These are phyloP conservation scores for Melanophora roralis DNA, from an alignment of 2,888 invertebrate species.

Conservation along the genomic window DNA sequence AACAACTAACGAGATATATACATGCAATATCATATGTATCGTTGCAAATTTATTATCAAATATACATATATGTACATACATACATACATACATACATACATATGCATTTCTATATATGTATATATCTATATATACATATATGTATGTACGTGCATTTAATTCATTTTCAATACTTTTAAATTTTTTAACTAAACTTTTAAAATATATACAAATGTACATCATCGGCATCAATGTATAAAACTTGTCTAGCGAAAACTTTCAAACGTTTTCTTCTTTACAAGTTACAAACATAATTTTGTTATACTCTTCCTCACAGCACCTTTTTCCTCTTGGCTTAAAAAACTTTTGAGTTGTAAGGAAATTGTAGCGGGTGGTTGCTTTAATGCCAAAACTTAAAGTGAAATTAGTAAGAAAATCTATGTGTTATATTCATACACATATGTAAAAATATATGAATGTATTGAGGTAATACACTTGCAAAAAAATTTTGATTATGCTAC, in stretches of 20 bases:
- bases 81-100: too few species aligned
- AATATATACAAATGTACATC: background rate
- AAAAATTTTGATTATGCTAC: constrained; percentile 29
- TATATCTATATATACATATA: too few species aligned
- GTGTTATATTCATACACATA: constrained; percentile 2
- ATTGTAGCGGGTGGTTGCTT: constrained; percentile 11
- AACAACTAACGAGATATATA: constrained; percentile 70
- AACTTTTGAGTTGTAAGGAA: constrained; percentile 6
- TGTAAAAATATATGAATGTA: constrained; percentile 16
- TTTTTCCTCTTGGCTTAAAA: constrained; percentile 3
- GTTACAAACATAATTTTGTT: background rate
- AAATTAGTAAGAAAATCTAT: background rate
- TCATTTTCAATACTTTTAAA: constrained; percentile 15
- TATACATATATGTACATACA: too few species aligned
- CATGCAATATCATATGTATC: constrained; percentile 67
- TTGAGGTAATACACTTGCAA: background rate
- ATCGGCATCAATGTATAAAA: background rate
- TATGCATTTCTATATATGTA: too few species aligned
- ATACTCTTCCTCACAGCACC: constrained; percentile 40
- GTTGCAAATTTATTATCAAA: constrained; percentile 10
- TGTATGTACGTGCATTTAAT: background rate
- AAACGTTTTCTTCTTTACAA: constrained; percentile 26
- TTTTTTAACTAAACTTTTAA: constrained; percentile 10
- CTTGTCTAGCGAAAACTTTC: constrained; percentile 17
- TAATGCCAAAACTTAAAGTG: background rate